These are phyloP conservation scores for Gallinago stenura DNA, from an alignment of 2,797 vertebrate species.

Conservation along the genomic window DNA sequence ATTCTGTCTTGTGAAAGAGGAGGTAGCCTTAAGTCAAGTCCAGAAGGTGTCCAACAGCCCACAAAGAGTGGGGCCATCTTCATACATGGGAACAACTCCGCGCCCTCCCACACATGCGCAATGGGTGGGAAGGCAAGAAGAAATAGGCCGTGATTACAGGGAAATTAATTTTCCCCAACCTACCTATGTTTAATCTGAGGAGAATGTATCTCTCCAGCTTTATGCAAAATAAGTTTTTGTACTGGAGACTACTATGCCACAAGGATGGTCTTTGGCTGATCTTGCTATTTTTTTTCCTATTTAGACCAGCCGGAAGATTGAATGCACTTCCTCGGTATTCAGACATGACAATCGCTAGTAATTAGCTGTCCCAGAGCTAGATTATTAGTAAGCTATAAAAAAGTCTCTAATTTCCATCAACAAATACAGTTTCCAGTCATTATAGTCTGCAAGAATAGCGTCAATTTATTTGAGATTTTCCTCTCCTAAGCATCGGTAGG, in stretches of 20 bases:
- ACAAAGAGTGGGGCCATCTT: not conserved
- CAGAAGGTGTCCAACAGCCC: not conserved
- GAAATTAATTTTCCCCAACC: not conserved
- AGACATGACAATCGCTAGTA: conserved; percentile 37
- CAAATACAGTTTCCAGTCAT: conserved; percentile 58
- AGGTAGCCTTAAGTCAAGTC: not conserved
- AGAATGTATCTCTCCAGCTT: not conserved
- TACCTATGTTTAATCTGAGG: not conserved
- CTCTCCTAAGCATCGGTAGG: conserved; percentile 41
- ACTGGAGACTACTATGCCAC: not conserved
- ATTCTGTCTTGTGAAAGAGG: not conserved
- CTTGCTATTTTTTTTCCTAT: not conserved
- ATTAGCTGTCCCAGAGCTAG: conserved; percentile 59
- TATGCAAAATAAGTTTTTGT: not conserved
- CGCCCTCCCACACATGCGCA: not conserved
- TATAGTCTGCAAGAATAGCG: conserved; percentile 39
- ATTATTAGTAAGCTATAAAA: conserved; percentile 65
- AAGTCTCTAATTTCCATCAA: conserved; percentile 62
- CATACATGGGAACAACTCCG: not conserved
- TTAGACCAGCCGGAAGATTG: not conserved
- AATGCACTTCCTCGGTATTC: conserved; percentile 39
- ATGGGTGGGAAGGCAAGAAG: no score
- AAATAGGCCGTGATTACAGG: not conserved
- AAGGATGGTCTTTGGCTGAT: not conserved
- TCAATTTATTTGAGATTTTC: conserved; percentile 60